Evolutionary conservation across 2,888 invertebrate genomes (phyloP).

Genomic region (Drosophila glabriapex): DNA sequence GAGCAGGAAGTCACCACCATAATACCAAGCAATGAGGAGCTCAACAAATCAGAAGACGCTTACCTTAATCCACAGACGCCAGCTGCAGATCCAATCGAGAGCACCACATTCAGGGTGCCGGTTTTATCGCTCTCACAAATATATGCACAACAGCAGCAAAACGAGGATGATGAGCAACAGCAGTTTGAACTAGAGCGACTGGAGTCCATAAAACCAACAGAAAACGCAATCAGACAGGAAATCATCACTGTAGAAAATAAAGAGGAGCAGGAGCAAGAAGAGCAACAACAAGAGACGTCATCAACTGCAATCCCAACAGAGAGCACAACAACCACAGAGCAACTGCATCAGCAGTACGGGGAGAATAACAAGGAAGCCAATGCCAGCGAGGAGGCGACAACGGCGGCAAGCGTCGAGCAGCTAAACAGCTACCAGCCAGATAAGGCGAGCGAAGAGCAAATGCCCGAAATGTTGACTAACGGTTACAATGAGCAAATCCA

Average conservation of each 20-base stretch:
- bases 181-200: constrained; percentile 57
- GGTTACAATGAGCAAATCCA: constrained; percentile 59
- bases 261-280: neutral
- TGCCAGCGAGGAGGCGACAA: constrained; percentile 46
- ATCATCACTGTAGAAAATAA: constrained; percentile 9
- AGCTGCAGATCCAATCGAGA: constrained; percentile 33
- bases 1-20: constrained; percentile 46
- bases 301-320: constrained; percentile 3
- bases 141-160: constrained; percentile 75
- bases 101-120: constrained; percentile 60
- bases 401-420: constrained; percentile 27
- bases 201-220: constrained; percentile 41
- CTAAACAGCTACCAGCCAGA: constrained; percentile 28
- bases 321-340: constrained; percentile 38
- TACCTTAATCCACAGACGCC: constrained; percentile 31
- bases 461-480: constrained; percentile 73
- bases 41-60: constrained; percentile 47
- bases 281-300: constrained; percentile 5
- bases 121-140: constrained; percentile 70
- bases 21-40: constrained; percentile 57
- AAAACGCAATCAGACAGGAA: constrained; percentile 49
- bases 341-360: constrained; percentile 20
- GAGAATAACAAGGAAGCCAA: constrained; percentile 46
- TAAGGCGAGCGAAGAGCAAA: constrained; percentile 52
- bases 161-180: constrained; percentile 62